Conservation (phyloP, 2,113 vertebrate species). For the Atractosteus spatula region DNA sequence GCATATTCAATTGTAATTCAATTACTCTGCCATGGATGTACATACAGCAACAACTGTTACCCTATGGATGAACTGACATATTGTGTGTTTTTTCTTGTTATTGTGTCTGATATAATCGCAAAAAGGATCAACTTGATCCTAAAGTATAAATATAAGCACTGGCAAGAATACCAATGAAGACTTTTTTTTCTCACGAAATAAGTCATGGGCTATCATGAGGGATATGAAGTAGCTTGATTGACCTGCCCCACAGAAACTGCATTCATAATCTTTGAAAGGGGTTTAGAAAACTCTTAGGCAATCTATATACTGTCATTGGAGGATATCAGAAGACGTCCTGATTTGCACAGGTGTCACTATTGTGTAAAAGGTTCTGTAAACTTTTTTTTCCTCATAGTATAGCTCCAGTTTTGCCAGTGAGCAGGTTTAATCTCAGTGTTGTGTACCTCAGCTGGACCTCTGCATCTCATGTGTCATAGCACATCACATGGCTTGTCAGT, state of each 20-base stretch:
- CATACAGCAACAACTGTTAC: conserved; percentile 30
- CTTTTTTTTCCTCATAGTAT: conserved; percentile 5
- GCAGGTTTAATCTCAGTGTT: conserved; percentile 11
- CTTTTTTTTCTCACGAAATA: conserved; percentile 33
- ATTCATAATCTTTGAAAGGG: conserved; percentile 41
- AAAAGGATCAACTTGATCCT: conserved; percentile 39
- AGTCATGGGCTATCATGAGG: conserved; percentile 15
- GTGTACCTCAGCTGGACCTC: conserved; percentile 24
- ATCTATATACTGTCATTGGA: conserved; percentile 1
- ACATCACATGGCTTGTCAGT: conserved; percentile 44
- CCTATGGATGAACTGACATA: conserved; percentile 21
- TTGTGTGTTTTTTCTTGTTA: conserved; percentile 21
- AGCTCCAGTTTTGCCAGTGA: conserved; percentile 16
- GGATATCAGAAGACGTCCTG: conserved; percentile 9
- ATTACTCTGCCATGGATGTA: conserved; percentile 5
- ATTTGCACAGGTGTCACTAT: conserved; percentile 42
- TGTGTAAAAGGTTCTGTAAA: conserved; percentile 20
- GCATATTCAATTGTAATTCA: too few relatives aligned
- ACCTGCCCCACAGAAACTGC: conserved; percentile 31
- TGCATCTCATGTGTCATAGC: conserved; percentile 39
- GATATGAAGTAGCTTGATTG: conserved; percentile 21
- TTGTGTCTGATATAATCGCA: conserved; percentile 23
- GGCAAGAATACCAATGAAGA: conserved; percentile 43
- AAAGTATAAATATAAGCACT: conserved; percentile 41
- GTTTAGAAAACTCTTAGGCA: conserved; percentile 19